A percentile compares a stretch with the other conserved stretches of the same genome.
phyloP scores from a whole-genome alignment of 2,113 vertebrate species.

The Menura novaehollandiae region DNA sequence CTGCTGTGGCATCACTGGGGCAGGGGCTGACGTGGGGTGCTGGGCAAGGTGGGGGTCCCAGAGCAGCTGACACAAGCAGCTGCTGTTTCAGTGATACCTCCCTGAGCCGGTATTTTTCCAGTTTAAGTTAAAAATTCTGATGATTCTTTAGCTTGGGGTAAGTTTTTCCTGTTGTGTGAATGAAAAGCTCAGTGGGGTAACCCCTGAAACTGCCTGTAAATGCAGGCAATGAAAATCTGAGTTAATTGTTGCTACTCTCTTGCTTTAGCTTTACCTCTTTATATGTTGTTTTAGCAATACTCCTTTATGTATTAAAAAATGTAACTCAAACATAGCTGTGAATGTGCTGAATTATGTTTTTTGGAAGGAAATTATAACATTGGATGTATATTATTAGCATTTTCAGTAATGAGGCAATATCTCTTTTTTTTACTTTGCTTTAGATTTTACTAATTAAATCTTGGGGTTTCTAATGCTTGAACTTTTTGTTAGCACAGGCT shows the following conservation, averaged over 20 bases:
- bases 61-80: not conserved
- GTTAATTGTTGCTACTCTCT: not conserved
- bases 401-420: not conserved
- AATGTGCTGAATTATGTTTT: not conserved
- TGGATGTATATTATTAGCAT: not conserved
- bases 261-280: not conserved
- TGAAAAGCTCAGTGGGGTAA: not conserved
- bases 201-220: not conserved
- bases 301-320: not conserved
- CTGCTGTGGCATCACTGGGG: rapidly evolving
- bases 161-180: not conserved
- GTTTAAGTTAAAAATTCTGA: not conserved
- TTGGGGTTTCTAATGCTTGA: not conserved
- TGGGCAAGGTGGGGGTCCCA: rapidly evolving
- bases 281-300: not conserved
- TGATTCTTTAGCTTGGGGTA: not conserved
- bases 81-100: not conserved
- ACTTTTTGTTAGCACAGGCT: not conserved
- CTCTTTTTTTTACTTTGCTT: not conserved
- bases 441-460: not conserved
- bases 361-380: not conserved
- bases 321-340: not conserved
- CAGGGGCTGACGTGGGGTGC: rapidly evolving
- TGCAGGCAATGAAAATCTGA: not conserved
- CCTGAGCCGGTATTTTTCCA: not conserved